These are phyloP conservation scores for Hyaena hyaena DNA, from an alignment of 2,113 vertebrate genomes.

Conservation along the genomic window DNA sequence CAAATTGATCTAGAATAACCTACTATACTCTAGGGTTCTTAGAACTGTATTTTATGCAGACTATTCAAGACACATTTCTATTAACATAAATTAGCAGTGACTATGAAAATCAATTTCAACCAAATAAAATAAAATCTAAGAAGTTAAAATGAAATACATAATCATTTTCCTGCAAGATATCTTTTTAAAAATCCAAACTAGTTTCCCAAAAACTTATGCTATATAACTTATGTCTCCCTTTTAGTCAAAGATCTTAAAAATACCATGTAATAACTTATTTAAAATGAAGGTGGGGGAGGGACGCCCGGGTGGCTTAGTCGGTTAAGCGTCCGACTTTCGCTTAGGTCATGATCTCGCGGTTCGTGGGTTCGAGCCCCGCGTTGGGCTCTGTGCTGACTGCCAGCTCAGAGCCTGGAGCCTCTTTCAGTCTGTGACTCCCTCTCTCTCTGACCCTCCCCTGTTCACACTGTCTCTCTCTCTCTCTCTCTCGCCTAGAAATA, in stretches of 20 bases:
- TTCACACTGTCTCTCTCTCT: too few species aligned
- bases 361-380: too few species aligned
- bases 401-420: too few species aligned
- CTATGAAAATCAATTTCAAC: conserved; percentile 49
- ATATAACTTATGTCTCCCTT: conserved; percentile 15
- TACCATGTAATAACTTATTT: background rate
- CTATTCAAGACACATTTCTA: conserved; percentile 23
- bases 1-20: background rate
- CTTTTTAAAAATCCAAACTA: conserved; percentile 11
- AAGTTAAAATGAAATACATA: conserved; percentile 49
- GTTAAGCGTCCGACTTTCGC: too few species aligned
- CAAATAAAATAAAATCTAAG: conserved; percentile 15
- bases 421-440: too few species aligned
- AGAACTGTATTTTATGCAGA: conserved; percentile 31
- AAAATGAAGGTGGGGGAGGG: conserved; percentile 15
- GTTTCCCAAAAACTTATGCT: background rate
- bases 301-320: too few species aligned
- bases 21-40: background rate
- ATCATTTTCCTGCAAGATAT: background rate
- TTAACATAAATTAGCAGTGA: conserved; percentile 15
- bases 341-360: too few species aligned
- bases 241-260: conserved; percentile 46
- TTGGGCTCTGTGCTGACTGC: too few species aligned
- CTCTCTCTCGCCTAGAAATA: too few species aligned
- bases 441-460: too few species aligned